Evolutionary conservation across 2,888 invertebrate species (phyloP), one percentile per base, ranked within the genome.

Genomic region (Miltochrista miniata): DNA sequence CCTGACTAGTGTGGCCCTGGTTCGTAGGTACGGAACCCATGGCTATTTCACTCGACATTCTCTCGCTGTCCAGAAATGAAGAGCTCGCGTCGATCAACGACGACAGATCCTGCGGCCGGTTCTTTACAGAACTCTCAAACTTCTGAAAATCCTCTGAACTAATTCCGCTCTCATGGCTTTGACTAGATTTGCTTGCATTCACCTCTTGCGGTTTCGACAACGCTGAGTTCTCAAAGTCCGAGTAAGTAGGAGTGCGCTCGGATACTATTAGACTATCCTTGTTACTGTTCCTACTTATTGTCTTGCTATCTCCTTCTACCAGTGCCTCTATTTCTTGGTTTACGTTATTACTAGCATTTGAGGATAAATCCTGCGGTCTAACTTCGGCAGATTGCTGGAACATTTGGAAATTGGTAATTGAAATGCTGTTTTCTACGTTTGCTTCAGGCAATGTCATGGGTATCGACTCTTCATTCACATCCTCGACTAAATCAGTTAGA

Each of bases 51-150:
- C 79, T 77, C 13, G 76, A 79, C 56, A 70, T 67, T 48, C 84
- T 78, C 60, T 89, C 90, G 51, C 79, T 84, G 45, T 71, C 73
- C 10, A 88, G 61, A 1, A 88, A 64, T 43, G 80, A 52, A 13
- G 80, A 81, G 64, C 83, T 87, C 24, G 84, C 83, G 44, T 87
- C 81, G 49, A 81, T 80, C 42, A 81, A 45, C 9, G 83, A 81
- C 2, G 86, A 83, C 45, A 90, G 59, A 59, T 90, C 86, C 56
- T 89, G 90, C 7, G 88, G 88, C 24, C 84, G 68, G 36, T 56
- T 66, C 56, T 72, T 73, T 36, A 82, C 78, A 1, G 81, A 87
- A 50, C 65, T 81, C 61, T 86, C 81, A 54, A 90, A 90, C 29
- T 72, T 72, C 24, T 68, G 68, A 68, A 89, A 89, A 55, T 82